Evolutionary conservation across 2,113 vertebrate species (phyloP), one percentile per base, ranked within the genome.

Genomic region (Vicugna pacos): DNA sequence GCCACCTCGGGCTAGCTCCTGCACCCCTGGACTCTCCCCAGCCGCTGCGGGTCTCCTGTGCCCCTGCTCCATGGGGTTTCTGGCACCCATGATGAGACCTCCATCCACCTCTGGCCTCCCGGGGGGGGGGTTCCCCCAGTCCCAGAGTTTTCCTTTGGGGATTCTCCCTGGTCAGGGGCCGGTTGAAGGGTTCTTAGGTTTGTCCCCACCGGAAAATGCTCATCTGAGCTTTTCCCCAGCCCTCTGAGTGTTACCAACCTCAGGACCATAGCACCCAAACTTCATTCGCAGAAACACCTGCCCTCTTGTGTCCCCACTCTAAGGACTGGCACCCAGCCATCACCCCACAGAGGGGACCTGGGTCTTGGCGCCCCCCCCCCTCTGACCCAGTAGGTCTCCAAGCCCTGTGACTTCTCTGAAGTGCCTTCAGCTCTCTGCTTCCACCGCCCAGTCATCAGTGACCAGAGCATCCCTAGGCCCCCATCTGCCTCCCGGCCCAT

Each of bases 281-380:
- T 4, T 5, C 52, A 56, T 8, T n/a, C 19, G 6, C n/a, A 38
- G 76, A 79, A 56, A 35, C 52, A 15, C 76, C n/a, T 38, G 32
- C 52, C 76, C 1, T 0, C 48, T 20, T 6, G 9, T 0, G 1
- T 56, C 52, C 32, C 76, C 20, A 5, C 35, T 56, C 52, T 20
- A 15, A 56, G 52, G 76, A 9, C 10, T 4, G 32, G 52, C 50
- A 79, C 15, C 32, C 52, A 35, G 32, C n/a, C 20, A 9, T 20
- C 6, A 4, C 6, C 76, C 6, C 20, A 56, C 19, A n/a, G 32
- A 54, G 32, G 52, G 52, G 20, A 24, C n/a, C 76, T 35, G 32
- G 75, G 50, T 32, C 32, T 64, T 35, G 30, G 64, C 24, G 20
- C 13, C 20, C 15, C 76, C 52, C 50, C 8, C 1, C 50, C 50